Conservation (phyloP, 1,140 invertebrate species). For the Limonius californicus region DNA sequence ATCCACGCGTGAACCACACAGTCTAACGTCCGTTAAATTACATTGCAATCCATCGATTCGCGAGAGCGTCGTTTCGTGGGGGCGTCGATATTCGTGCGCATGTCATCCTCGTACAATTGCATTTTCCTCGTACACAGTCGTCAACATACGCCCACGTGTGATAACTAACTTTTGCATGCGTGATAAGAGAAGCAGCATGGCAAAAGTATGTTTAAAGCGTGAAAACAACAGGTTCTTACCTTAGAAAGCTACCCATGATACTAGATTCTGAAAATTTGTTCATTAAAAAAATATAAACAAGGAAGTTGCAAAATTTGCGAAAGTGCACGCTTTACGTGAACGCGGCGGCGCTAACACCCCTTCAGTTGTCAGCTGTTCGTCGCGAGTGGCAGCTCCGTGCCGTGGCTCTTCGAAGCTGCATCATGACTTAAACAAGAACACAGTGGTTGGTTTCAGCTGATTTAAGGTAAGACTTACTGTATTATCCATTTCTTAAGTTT, state of each 20-base stretch:
- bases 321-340: neutral
- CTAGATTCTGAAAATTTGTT: neutral
- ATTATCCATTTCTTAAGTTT: no score
- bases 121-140: neutral
- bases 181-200: no score
- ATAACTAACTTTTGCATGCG: no score
- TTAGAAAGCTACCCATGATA: no score
- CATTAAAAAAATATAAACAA: neutral
- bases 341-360: neutral
- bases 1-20: neutral
- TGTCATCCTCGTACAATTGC: neutral
- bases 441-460: no score
- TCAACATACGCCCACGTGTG: neutral
- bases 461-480: no score
- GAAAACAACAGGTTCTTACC: no score
- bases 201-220: no score
- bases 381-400: neutral
- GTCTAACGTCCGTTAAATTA: neutral
- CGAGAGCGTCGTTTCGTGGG: neutral
- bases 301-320: neutral
- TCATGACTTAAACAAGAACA: no score
- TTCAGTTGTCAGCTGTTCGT: slow-evolving; percentile 4
- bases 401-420: no score
- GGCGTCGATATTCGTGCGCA: slow-evolving; percentile 3
- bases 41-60: neutral